Base-by-base conservation (phyloP, 2,888 invertebrate species). In the Caenorhabditis sinica region DNA sequence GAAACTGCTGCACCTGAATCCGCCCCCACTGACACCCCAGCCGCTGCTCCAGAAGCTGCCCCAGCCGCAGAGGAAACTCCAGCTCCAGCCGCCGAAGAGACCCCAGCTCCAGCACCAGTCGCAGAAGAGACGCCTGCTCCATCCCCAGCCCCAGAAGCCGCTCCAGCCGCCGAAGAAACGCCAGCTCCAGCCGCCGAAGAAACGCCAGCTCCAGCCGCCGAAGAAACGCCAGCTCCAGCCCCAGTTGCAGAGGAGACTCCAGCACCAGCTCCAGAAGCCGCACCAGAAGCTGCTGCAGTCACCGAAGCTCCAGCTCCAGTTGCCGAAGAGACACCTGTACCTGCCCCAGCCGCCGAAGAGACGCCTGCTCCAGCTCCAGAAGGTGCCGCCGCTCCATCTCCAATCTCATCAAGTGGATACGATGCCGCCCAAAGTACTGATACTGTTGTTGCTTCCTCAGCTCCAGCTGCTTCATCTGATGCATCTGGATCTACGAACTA, bases 401-500 rank as follows among this genome's bases (percentile, higher is more conserved):
- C 65, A 58, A 80, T 80, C 43, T 36, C 72, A 23, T 80, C 72
- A 56, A 72, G 72, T 28, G 80, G 80, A 45, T 80, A 80, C 56
- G 80, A 80, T 20, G 80, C 80, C 2, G 80, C 72, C 13, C 72
- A 80, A 60, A 72, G 72, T 25, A 80, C 82, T 6, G 76, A 71
- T 30, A 60, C 75, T 30, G 60, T 72, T 25, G 83, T 66, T 25
- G 83, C 83, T n/a, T 72, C 77, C 0, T 68, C 73, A 4, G 79
- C 79, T n/a, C 77, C 82, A 60, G 65, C 72, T 4, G 61, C 82
- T 20, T 40, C 73, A 6, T 73, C 82, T 33, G 65, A 76, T 43
- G 65, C 82, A 25, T 72, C 82, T 9, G 76, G 58, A 25, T 51
- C 76, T 68, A 74, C 76, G 13, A 80, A 80, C 66, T 83, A 83